These are phyloP conservation scores for Hippocampus barbouri DNA, from an alignment of 2,113 vertebrate genomes.

Conservation along the genomic window DNA sequence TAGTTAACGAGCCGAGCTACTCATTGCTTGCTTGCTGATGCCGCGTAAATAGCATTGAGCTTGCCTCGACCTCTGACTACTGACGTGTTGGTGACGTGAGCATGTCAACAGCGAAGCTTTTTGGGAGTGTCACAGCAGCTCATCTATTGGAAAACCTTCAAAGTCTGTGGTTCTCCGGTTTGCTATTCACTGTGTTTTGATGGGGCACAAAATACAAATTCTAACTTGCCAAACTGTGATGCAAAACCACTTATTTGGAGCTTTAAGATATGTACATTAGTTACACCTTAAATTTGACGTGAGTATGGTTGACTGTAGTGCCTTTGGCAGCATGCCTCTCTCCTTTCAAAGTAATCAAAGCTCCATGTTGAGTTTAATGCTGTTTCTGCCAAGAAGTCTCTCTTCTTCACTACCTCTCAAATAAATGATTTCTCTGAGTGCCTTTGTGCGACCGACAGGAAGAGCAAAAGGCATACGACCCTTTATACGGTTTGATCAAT, in stretches of 20 bases:
- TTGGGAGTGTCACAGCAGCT: not conserved
- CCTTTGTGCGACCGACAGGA: slow-evolving; percentile 45
- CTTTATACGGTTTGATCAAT: slow-evolving; percentile 54
- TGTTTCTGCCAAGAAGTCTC: not conserved
- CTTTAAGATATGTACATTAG: not conserved
- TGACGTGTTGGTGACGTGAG: too few species aligned
- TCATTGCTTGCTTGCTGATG: too few species aligned
- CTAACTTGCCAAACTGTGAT: not conserved
- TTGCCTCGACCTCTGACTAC: too few species aligned
- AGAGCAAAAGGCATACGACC: slow-evolving; percentile 45
- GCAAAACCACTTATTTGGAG: not conserved
- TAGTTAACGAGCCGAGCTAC: too few species aligned
- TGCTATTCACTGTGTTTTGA: not conserved
- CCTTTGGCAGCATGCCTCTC: not conserved
- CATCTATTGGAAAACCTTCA: not conserved
- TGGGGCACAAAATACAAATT: not conserved
- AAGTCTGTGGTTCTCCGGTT: not conserved
- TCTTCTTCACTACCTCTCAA: slow-evolving; percentile 4
- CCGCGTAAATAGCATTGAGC: too few species aligned
- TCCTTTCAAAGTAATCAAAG: not conserved
- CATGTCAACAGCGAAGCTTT: not conserved
- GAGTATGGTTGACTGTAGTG: not conserved
- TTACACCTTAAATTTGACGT: not conserved
- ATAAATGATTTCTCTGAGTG: slow-evolving; percentile 35
- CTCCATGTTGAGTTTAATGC: not conserved